phyloP scores from a whole-genome alignment of 2,113 vertebrate species.

The Python bivittatus region DNA sequence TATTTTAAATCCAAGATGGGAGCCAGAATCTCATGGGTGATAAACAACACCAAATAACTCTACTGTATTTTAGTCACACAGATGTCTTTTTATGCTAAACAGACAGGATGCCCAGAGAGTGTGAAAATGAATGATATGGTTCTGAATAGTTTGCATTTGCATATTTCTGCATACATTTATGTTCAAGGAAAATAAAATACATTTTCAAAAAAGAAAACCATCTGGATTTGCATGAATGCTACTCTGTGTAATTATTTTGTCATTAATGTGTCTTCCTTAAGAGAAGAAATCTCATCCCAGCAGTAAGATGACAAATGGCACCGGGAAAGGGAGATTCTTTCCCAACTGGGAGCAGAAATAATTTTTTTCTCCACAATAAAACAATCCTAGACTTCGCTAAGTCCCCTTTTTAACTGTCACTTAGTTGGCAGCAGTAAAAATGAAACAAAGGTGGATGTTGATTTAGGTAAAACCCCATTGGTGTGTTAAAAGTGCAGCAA shows the following conservation, averaged over 20 bases:
- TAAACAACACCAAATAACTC: neutral
- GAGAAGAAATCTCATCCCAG: neutral
- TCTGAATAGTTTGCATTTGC: conserved; percentile 6
- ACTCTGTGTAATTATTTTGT: conserved; percentile 27
- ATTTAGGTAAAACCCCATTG: neutral
- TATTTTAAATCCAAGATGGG: conserved; percentile 22
- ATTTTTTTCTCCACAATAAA: neutral
- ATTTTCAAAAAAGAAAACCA: conserved; percentile 5
- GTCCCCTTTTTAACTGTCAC: neutral
- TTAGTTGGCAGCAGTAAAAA: neutral
- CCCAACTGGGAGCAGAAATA: neutral
- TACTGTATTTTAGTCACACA: conserved; percentile 33
- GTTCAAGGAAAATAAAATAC: neutral
- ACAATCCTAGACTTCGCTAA: neutral
- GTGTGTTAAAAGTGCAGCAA: neutral
- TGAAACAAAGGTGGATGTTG: neutral
- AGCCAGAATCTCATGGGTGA: conserved; percentile 40
- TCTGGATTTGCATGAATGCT: neutral
- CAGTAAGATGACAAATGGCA: neutral
- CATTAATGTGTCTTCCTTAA: conserved; percentile 16
- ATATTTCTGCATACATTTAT: neutral
- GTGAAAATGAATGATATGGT: neutral
- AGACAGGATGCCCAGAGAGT: neutral
- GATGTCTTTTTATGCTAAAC: neutral
- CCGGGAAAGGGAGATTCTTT: neutral